Base-by-base conservation (phyloP, 2,888 invertebrate genomes). In the Xanthorhoe spadicearia region DNA sequence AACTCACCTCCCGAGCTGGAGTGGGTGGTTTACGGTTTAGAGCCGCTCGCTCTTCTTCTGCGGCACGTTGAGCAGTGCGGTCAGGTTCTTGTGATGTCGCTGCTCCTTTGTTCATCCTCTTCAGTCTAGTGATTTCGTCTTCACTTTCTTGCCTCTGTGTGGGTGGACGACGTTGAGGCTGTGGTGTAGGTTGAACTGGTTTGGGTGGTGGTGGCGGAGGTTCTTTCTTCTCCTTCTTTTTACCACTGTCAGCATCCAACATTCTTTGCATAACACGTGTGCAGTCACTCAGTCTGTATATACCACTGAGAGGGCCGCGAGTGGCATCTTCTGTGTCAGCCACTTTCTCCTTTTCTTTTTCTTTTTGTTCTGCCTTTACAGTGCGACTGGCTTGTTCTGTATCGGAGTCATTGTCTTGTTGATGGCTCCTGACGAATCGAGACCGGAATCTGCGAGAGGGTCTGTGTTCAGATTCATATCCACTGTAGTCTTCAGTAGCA, bases 271-370 rank as follows among this genome's bases (percentile, higher is more conserved):
- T 97, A 7, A 98, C 97, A 65, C 97, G 94, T 0, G 98, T 96
- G 58, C 97, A 98, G 84, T 98, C 98, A 61, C 96, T 96, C 35
- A 98, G 90, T 49, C 98, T 94, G 69, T 97, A 97, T 79, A 98
- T 97, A 61, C 98, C 98, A 87, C 98, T 98, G 1, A 98, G 93
- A 6, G 98, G 98, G 17, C 95, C 97, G 55, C 95, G 94, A 10
- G 97, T 96, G 0, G 97, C 97, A 82, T 98, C 98, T 89, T 98
- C 98, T 7, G 98, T 98, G 81, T 98, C 98, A 65, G 96, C 90
- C 0, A 98, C 97, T 74, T 97, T 95, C 76, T 95, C 95, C 74
- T 95, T 94, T 79, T 94, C 94, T 83, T 94, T 90, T 80, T 94
- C 87, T 74, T 93, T 93, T 60, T 95, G 95, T 69, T 95, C 95